A percentile compares a stretch with the other conserved stretches of the same genome.
phyloP scores from a whole-genome alignment of 1,140 invertebrate genomes.

The Philotrypesis tridentata region DNA sequence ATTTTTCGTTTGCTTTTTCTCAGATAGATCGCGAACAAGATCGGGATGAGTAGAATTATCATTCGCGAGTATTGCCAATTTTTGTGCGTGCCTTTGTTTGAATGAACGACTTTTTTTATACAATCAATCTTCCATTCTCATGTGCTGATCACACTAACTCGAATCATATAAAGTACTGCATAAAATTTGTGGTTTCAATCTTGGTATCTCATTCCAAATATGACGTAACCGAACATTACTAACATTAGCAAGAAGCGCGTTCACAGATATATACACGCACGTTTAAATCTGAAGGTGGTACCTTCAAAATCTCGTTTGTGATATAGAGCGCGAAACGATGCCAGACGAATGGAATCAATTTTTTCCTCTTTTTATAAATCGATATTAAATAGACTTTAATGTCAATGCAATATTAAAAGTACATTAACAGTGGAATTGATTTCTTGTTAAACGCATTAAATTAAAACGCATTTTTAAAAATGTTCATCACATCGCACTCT shows the following conservation, averaged over 20 bases:
- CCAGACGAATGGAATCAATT: not conserved
- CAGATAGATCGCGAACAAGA: not conserved
- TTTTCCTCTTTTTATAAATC: not conserved
- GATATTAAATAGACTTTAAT: not conserved
- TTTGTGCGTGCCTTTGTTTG: conserved; percentile 66
- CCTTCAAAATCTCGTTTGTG: not conserved
- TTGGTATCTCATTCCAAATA: conserved; percentile 11
- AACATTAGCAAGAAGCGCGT: not conserved
- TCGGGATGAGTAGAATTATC: not conserved
- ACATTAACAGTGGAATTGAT: not conserved
- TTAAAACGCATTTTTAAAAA: not conserved
- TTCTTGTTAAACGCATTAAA: not conserved
- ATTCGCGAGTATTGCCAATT: conserved; percentile 58
- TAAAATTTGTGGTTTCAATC: not conserved
- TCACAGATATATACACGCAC: not conserved
- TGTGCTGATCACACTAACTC: conserved; percentile 40
- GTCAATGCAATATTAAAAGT: not conserved
- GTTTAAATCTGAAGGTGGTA: not conserved
- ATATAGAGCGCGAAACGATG: not conserved
- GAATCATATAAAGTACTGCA: not conserved
- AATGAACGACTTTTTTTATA: conserved; percentile 56
- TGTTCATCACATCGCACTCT: not conserved
- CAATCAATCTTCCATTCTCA: conserved; percentile 54
- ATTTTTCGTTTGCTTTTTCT: not conserved
- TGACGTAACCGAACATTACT: not conserved